Percentiles rank a stretch among this genome's conserved stretches.
Conservation (phyloP, 2,888 invertebrate genomes). For the Dermolepida albohirtum region DNA sequence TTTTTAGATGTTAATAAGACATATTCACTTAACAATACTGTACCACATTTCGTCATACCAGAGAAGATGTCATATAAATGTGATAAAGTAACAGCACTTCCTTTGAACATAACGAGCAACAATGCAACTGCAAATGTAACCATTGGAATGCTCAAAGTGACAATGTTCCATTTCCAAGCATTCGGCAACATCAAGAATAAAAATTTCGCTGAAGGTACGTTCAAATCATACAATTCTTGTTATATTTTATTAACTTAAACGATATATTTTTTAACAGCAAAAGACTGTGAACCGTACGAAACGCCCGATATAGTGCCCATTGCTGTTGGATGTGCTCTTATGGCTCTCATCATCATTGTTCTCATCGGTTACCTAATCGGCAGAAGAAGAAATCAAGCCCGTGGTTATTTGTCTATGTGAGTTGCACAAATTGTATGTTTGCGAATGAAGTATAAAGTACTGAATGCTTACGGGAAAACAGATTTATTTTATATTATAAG, state of each 20-base stretch:
- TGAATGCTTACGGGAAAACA: conserved; percentile 34
- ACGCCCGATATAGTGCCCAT: conserved; percentile 95
- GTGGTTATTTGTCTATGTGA: conserved; percentile 92
- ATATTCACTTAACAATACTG: conserved; percentile 67
- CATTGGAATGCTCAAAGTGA: conserved; percentile 69
- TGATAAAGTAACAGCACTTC: conserved; percentile 69
- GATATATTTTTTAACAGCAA: conserved; percentile 65
- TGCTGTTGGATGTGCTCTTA: conserved; percentile 94
- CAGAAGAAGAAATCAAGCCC: conserved; percentile 83
- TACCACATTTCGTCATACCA: conserved; percentile 71
- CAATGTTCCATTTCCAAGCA: conserved; percentile 79
- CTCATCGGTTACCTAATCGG: conserved; percentile 93
- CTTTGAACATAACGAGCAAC: conserved; percentile 65
- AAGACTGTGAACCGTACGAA: conserved; percentile 78
- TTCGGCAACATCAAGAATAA: conserved; percentile 70
- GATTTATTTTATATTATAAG: conserved; percentile 32
- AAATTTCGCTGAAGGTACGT: conserved; percentile 75
- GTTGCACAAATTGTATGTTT: conserved; percentile 51
- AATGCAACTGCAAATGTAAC: conserved; percentile 59
- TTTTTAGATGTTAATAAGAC: conserved; percentile 58
- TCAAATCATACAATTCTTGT: conserved; percentile 22
- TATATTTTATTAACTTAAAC: conserved; percentile 25
- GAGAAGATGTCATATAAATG: conserved; percentile 81
- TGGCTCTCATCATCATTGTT: conserved; percentile 89
- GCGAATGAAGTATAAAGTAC: conserved; percentile 34